A percentile compares a stretch with the other conserved stretches of the same genome.
Evolutionary conservation across 2,888 invertebrate genomes (phyloP).

Genomic region (Macaria liturata): DNA sequence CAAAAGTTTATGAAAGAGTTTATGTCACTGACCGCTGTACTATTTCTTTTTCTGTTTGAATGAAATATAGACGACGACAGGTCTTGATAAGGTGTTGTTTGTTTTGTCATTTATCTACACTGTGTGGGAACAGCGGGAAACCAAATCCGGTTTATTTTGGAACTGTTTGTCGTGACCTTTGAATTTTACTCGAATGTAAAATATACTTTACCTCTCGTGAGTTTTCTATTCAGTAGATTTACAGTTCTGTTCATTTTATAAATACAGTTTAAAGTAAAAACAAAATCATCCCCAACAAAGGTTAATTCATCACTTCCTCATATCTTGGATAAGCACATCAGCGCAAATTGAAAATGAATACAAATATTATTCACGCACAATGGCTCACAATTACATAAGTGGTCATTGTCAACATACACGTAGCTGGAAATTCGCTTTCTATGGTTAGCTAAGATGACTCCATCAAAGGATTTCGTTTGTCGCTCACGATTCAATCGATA

Average conservation of each 20-base stretch:
- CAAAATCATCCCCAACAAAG: too few relatives aligned
- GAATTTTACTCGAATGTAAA: background rate
- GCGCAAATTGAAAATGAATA: constrained; percentile 38
- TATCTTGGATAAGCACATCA: constrained; percentile 12
- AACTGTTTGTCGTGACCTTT: constrained; percentile 13
- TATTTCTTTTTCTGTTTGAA: background rate
- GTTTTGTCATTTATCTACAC: constrained; percentile 12
- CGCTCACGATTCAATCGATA: constrained; percentile 47
- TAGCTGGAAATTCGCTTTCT: constrained; percentile 61
- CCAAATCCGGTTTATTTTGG: constrained; percentile 17
- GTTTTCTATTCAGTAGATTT: background rate
- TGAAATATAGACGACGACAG: constrained; percentile 6
- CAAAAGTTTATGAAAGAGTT: background rate
- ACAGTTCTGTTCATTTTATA: background rate
- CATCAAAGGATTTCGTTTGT: constrained; percentile 52
- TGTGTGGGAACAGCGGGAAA: constrained; percentile 10
- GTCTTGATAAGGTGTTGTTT: constrained; percentile 13
- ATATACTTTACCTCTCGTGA: too few relatives aligned
- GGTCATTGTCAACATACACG: constrained; percentile 57
- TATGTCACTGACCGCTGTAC: constrained; percentile 5
- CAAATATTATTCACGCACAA: constrained; percentile 56
- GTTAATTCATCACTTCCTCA: constrained; percentile 14
- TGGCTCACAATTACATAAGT: constrained; percentile 62
- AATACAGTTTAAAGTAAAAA: background rate
- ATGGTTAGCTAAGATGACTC: constrained; percentile 50